These are phyloP conservation scores for Clostera curtula DNA, from an alignment of 2,888 invertebrate genomes.

Conservation along the genomic window DNA sequence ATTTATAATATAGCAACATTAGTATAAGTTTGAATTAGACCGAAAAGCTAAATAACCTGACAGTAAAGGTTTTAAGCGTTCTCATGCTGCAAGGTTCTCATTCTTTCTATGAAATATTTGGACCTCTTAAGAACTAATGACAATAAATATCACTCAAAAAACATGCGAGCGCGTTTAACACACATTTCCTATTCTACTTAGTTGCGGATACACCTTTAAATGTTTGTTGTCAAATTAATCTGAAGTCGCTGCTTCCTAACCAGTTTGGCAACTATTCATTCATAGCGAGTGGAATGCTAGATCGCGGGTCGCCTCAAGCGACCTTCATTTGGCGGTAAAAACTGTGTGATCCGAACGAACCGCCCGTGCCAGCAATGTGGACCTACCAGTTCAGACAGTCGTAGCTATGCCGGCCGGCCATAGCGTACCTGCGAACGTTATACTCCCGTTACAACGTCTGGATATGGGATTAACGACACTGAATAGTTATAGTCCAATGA, in stretches of 20 bases:
- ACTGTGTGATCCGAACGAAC: constrained; percentile 43
- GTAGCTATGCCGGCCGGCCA: constrained; percentile 31
- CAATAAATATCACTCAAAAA: too few relatives aligned
- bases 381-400: constrained; percentile 36
- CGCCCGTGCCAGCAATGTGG: constrained; percentile 49
- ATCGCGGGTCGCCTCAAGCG: constrained; percentile 61
- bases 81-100: too few relatives aligned
- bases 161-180: too few relatives aligned
- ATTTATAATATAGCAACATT: too few relatives aligned
- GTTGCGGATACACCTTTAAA: too few relatives aligned
- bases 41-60: too few relatives aligned
- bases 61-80: too few relatives aligned
- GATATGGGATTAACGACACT: constrained; percentile 1
- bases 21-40: too few relatives aligned
- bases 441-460: constrained; percentile 26
- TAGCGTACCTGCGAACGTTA: constrained; percentile 30
- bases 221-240: constrained; percentile 74
- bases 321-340: constrained; percentile 53
- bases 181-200: too few relatives aligned
- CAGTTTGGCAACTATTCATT: constrained; percentile 70
- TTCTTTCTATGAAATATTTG: too few relatives aligned
- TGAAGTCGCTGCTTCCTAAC: constrained; percentile 58
- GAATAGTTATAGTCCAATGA: too few relatives aligned
- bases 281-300: constrained; percentile 71
- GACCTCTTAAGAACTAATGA: too few relatives aligned